Evolutionary conservation across 2,888 invertebrate species (phyloP), one percentile per base, ranked within the genome.

Genomic region (Ariolimax columbianus): DNA sequence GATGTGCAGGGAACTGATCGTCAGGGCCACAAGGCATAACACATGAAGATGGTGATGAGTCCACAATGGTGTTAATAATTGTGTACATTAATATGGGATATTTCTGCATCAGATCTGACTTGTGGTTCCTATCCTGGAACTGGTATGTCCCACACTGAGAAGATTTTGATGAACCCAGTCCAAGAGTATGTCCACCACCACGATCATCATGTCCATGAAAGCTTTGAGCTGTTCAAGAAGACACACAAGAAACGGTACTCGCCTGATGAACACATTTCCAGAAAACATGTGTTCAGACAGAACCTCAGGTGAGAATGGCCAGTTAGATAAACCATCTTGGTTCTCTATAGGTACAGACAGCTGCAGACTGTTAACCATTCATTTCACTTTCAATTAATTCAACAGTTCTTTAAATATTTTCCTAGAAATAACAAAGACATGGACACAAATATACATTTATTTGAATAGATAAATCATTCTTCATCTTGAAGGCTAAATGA

Each of bases 141-240:
- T 0, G 95, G 95, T 9, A 95, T 87, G 14, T 84, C 85, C 14
- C 90, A 90, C 75, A 90, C 89, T 33, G 97, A 97, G 82, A 38
- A 30, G 33, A 96, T 97, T 0, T 83, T 91, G 55, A 97, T 98
- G 94, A 98, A 98, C 95, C 98, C 98, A 0, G 98, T 98, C 97
- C 96, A 96, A 89, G 98, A 99, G 95, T 98, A 97, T 91, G 95
- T 98, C 26, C 96, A 97, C 90, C 95, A 95, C 55, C 95, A 95
- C 55, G 96, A 96, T 36, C 79, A 85, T 23, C 92, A 94, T 87
- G 95, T 98, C 0, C 95, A 97, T 40, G 94, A 95, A 72, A 96
- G 97, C 92, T 99, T 98, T 93, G 94, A 95, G 3, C 92, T 96
- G 79, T 98, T 98, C 93, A 96, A 96, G 91, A 95, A 93, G 0